Evolutionary conservation across 2,888 invertebrate genomes (phyloP).

Genomic region (Drosophila monieri): DNA sequence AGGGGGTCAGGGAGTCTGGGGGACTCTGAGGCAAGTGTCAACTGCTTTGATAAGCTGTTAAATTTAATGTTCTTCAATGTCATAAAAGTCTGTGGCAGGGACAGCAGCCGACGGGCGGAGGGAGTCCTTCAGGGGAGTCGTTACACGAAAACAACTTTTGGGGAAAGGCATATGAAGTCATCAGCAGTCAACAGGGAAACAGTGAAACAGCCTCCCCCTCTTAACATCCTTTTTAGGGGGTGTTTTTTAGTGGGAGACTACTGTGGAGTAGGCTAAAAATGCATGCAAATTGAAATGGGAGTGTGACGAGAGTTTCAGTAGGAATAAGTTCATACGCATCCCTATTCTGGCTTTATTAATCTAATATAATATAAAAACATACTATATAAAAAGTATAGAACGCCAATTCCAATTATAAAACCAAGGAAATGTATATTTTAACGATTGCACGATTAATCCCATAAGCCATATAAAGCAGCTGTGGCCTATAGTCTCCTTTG

Average conservation of each 20-base stretch:
- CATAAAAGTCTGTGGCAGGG: constrained; percentile 69
- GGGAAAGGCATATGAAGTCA: constrained; percentile 33
- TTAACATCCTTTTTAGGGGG: not conserved
- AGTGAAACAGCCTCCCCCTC: constrained; percentile 15
- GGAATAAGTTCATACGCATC: too few species aligned
- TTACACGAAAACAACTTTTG: constrained; percentile 37
- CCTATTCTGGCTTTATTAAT: not conserved
- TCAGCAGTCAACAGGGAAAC: constrained; percentile 38
- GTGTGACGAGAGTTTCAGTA: too few species aligned
- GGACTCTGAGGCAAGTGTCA: constrained; percentile 57
- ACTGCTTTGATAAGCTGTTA: constrained; percentile 75
- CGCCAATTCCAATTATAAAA: not conserved
- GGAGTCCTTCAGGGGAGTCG: constrained; percentile 39
- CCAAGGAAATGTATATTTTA: not conserved
- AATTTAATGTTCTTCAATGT: constrained; percentile 66
- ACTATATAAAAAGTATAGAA: not conserved
- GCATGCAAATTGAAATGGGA: constrained; percentile 6
- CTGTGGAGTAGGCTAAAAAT: constrained; percentile 2
- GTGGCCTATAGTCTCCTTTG: constrained; percentile 11
- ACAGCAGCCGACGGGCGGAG: constrained; percentile 28
- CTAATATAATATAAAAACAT: too few species aligned
- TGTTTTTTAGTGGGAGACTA: not conserved
- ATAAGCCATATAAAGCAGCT: not conserved
- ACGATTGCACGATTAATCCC: not conserved
- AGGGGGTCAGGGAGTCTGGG: not conserved